Conservation (phyloP, 2,113 vertebrate species). For the Percina caprodes region DNA sequence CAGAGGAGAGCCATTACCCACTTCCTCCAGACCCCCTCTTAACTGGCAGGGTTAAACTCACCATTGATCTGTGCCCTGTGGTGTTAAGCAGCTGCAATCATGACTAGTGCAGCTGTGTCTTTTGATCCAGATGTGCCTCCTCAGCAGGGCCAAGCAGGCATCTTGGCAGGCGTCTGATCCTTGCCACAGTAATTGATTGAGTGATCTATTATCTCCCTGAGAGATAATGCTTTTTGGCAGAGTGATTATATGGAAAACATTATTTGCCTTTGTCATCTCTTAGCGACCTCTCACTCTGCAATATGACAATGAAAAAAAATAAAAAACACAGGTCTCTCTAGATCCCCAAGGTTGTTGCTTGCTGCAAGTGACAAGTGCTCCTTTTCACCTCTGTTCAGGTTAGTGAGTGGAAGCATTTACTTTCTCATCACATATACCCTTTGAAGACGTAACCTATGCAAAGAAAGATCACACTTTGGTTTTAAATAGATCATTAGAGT, state of each 20-base stretch:
- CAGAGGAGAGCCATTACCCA: slow-evolving; percentile 47
- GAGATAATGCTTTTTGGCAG: slow-evolving; percentile 29
- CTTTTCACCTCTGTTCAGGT: not conserved
- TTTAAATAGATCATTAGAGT: not conserved
- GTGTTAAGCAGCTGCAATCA: slow-evolving; percentile 64
- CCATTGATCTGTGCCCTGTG: slow-evolving; percentile 45
- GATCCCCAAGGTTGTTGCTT: slow-evolving; percentile 22
- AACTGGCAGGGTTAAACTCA: slow-evolving; percentile 59
- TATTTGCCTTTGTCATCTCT: slow-evolving; percentile 38
- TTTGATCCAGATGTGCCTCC: slow-evolving; percentile 63
- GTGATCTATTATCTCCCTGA: slow-evolving; percentile 39
- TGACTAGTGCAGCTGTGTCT: slow-evolving; percentile 57
- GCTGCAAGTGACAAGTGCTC: not conserved
- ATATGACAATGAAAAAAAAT: slow-evolving; percentile 5
- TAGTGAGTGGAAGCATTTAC: not conserved
- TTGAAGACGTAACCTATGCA: not conserved
- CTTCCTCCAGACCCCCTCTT: slow-evolving; percentile 33
- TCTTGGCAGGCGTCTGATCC: slow-evolving; percentile 28
- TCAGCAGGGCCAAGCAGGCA: slow-evolving; percentile 31
- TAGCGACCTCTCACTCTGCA: slow-evolving; percentile 40
- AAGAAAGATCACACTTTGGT: not conserved
- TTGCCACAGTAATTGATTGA: slow-evolving; percentile 56
- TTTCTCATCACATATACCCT: slow-evolving; percentile 4
- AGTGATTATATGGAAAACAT: slow-evolving; percentile 63
- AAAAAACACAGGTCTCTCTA: slow-evolving; percentile 27